Conservation (phyloP, 53 echinoderm and acorn worm genomes). For the Apostichopus leukothele region DNA sequence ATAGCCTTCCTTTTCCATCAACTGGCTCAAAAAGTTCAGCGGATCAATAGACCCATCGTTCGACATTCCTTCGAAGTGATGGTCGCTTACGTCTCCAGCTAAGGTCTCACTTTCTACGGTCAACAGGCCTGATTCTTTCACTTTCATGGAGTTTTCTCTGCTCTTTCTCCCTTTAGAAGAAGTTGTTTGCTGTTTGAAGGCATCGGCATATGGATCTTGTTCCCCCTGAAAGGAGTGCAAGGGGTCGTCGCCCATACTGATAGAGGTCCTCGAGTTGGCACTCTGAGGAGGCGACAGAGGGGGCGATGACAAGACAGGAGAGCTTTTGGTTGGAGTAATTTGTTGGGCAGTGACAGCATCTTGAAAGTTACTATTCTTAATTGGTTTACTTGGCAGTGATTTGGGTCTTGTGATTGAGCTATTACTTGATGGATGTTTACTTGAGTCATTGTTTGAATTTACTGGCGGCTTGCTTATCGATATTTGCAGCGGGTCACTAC, state of each 20-base stretch:
- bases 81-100: conserved; percentile 55
- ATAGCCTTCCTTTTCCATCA: conserved; percentile 77
- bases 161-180: conserved; percentile 25
- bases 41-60: conserved; percentile 83
- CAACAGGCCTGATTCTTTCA: conserved; percentile 70
- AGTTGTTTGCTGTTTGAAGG: conserved; percentile 20
- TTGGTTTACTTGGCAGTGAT: conserved; percentile 36
- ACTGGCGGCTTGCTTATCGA: conserved; percentile 35
- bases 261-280: conserved; percentile 20
- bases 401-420: conserved; percentile 31
- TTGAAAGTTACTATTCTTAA: conserved; percentile 17
- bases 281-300: conserved; percentile 29
- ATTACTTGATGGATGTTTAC: conserved; percentile 4
- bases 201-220: not conserved
- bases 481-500: conserved; percentile 37
- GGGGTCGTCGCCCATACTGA: conserved; percentile 13
- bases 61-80: conserved; percentile 60
- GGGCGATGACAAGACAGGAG: conserved; percentile 13
- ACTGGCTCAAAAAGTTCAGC: conserved; percentile 77
- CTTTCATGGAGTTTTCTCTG: not conserved
- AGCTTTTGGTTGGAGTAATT: conserved; percentile 19
- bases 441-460: conserved; percentile 35
- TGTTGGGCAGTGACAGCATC: not conserved
- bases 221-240: conserved; percentile 29
- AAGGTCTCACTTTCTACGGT: conserved; percentile 73